phyloP scores from a whole-genome alignment of 2,113 vertebrate species.

The Hyaena hyaena region DNA sequence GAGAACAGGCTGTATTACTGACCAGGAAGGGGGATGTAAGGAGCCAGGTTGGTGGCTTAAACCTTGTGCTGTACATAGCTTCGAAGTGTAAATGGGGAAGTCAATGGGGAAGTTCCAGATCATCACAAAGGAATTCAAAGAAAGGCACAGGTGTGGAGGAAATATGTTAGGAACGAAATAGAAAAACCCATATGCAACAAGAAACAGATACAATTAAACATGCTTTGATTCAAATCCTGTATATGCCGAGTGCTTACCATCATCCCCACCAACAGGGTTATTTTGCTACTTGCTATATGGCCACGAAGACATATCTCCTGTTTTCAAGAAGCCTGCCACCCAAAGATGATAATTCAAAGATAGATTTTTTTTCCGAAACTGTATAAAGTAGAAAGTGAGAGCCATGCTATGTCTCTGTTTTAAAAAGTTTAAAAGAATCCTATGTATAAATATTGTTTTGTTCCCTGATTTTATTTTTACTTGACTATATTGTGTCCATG shows the following conservation, averaged over 20 bases:
- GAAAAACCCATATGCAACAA: constrained; percentile 15
- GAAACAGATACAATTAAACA: background rate
- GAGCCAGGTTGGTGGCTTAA: background rate
- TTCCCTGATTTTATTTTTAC: background rate
- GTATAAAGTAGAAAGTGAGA: constrained; percentile 12
- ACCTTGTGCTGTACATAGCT: background rate
- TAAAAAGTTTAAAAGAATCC: background rate
- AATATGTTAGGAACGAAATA: background rate
- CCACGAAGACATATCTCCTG: background rate
- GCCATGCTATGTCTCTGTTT: background rate
- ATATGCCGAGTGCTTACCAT: background rate
- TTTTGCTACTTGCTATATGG: background rate
- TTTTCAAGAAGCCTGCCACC: background rate
- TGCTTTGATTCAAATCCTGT: background rate
- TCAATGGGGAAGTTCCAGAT: background rate
- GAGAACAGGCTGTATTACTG: background rate
- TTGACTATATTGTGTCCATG: background rate
- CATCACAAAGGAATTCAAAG: constrained; percentile 15
- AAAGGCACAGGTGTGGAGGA: background rate
- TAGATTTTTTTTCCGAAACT: background rate
- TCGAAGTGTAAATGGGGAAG: background rate
- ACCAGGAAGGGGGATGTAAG: background rate
- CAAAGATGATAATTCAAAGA: background rate
- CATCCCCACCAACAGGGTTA: background rate
- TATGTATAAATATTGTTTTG: background rate